These are phyloP conservation scores for Procavia capensis DNA, from an alignment of 2,113 vertebrate genomes.

Conservation along the genomic window DNA sequence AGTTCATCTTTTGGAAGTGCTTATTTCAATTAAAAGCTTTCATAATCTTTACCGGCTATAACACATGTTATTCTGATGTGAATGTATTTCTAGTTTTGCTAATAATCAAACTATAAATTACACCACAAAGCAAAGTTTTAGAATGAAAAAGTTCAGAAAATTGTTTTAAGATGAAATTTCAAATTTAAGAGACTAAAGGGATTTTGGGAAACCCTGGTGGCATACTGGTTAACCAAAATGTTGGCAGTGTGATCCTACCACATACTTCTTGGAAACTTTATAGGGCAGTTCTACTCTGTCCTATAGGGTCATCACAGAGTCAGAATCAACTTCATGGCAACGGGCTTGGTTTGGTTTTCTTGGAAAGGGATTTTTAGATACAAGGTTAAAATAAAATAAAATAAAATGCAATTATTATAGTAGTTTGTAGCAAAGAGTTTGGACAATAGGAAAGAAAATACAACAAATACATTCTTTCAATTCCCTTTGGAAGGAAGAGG, in stretches of 20 bases:
- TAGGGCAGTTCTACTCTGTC: too few species aligned
- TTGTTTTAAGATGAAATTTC: background rate
- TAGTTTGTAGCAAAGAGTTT: background rate
- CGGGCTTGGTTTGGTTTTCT: too few species aligned
- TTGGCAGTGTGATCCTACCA: too few species aligned
- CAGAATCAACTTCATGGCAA: too few species aligned
- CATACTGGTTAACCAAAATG: too few species aligned
- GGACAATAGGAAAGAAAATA: background rate
- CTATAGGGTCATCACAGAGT: too few species aligned
- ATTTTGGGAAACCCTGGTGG: too few species aligned
- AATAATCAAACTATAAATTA: constrained; percentile 36
- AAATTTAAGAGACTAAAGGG: background rate
- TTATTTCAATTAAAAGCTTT: background rate
- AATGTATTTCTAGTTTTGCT: background rate
- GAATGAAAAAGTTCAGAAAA: constrained; percentile 27
- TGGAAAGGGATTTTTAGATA: constrained; percentile 15
- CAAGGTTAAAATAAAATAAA: background rate
- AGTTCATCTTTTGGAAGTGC: background rate
- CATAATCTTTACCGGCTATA: background rate
- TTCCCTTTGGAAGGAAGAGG: background rate
- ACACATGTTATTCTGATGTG: background rate
- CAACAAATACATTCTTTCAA: background rate
- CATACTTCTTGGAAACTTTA: too few species aligned
- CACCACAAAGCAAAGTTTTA: constrained; percentile 14
- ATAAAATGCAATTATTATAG: background rate